Evolutionary conservation across 2,888 invertebrate species (phyloP).

Genomic region (Nebria brevicollis): DNA sequence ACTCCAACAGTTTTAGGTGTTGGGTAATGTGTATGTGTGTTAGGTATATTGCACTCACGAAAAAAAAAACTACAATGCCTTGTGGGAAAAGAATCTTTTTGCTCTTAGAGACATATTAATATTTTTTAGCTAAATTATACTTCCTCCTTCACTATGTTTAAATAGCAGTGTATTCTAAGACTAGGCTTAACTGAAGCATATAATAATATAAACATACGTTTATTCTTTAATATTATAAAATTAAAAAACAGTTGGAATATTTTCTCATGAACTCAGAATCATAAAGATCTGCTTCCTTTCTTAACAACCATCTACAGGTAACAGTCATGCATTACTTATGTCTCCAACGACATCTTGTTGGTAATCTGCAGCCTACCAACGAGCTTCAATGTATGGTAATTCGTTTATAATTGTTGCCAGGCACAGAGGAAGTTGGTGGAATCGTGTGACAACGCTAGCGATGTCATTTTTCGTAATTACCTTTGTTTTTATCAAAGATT

Average conservation of each 20-base stretch:
- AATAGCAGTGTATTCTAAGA: not conserved
- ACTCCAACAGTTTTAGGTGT: too few relatives aligned
- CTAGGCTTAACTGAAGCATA: constrained; percentile 42
- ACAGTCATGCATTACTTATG: constrained; percentile 42
- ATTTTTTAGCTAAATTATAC: not conserved
- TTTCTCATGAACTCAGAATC: constrained; percentile 44
- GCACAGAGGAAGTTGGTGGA: constrained; percentile 37
- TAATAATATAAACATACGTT: constrained; percentile 45
- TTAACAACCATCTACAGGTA: not conserved
- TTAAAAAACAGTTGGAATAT: constrained; percentile 44
- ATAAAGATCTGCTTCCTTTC: constrained; percentile 45
- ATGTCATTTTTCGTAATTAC: constrained; percentile 45
- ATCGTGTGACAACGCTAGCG: constrained; percentile 43
- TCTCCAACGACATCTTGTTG: constrained; percentile 33
- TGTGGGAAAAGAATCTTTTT: not conserved
- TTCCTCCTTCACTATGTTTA: not conserved
- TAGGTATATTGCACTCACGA: too few relatives aligned
- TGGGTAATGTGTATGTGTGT: too few relatives aligned
- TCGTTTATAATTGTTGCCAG: constrained; percentile 45
- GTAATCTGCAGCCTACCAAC: constrained; percentile 28
- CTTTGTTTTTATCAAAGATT: constrained; percentile 44
- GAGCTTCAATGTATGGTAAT: constrained; percentile 42
- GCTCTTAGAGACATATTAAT: not conserved
- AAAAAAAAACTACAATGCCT: not conserved
- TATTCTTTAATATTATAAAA: constrained; percentile 43